Evolutionary conservation across 2,797 vertebrate species (phyloP).

Genomic region (Manis javanica): DNA sequence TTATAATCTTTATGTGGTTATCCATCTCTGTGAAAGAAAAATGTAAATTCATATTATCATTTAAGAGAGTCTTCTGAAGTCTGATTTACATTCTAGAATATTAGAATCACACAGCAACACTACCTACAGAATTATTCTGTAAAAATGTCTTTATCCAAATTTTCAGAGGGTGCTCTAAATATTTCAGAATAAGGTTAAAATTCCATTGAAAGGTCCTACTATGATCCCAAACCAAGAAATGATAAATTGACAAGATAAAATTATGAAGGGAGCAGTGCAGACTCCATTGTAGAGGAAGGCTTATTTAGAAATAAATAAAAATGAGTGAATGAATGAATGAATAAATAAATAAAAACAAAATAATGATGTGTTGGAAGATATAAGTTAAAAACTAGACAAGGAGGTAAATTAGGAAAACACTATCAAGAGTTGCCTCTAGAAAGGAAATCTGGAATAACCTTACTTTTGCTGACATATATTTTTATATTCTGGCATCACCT

Average conservation of each 20-base stretch:
- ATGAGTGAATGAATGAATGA: too few species aligned
- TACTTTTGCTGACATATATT: not conserved
- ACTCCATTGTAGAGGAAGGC: not conserved
- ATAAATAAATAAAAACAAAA: not conserved
- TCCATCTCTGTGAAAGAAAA: conserved; percentile 38
- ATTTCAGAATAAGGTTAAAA: conserved; percentile 23
- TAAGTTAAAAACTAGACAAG: not conserved
- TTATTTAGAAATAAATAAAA: not conserved
- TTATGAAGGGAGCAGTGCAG: not conserved
- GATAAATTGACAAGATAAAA: not conserved
- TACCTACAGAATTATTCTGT: not conserved
- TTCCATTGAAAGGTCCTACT: not conserved
- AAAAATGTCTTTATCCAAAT: not conserved
- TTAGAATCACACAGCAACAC: not conserved
- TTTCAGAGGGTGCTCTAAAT: not conserved
- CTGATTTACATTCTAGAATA: conserved; percentile 42
- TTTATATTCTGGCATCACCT: not conserved
- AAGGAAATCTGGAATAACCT: not conserved
- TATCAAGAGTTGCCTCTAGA: not conserved
- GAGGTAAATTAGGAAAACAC: not conserved
- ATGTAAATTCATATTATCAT: conserved; percentile 35
- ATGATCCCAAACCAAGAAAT: conserved; percentile 9
- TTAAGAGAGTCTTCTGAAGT: not conserved
- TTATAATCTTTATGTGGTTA: conserved; percentile 5
- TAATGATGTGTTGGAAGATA: not conserved